A percentile compares a stretch with the other conserved stretches of the same genome.
These are phyloP conservation scores for Delichon dasypus DNA, from an alignment of 2,797 vertebrate genomes.

Conservation along the genomic window DNA sequence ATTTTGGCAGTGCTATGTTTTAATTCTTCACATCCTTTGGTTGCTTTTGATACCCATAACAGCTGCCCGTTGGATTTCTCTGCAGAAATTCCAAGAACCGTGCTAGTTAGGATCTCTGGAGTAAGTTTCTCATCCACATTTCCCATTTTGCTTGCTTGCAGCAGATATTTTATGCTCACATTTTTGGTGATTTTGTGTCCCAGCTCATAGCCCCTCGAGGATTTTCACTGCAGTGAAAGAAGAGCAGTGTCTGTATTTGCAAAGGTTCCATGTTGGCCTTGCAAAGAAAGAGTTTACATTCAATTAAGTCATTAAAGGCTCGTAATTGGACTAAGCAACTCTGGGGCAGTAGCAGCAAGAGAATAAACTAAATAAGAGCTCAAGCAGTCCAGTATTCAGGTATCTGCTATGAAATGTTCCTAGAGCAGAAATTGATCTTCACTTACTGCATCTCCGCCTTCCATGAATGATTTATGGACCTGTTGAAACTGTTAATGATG, in stretches of 20 bases:
- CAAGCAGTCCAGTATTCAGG: background rate
- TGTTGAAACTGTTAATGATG: background rate
- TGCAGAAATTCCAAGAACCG: background rate
- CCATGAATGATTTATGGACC: background rate
- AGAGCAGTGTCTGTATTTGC: background rate
- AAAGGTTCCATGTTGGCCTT: background rate
- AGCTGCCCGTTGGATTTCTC: background rate
- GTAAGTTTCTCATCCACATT: background rate
- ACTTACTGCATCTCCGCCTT: background rate
- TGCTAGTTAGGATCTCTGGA: background rate
- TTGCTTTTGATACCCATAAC: background rate
- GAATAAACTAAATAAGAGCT: background rate
- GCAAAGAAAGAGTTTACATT: background rate
- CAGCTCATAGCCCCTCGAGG: background rate
- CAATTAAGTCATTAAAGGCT: background rate
- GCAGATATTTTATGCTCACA: background rate
- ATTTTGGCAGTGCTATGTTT: background rate
- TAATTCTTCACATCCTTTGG: background rate
- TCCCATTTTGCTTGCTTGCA: background rate
- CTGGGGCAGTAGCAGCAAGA: background rate
- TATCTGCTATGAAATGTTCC: background rate
- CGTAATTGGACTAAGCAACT: background rate
- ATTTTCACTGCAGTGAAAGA: background rate
- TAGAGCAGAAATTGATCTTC: background rate
- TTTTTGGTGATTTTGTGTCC: background rate